These are phyloP conservation scores for Odontesthes bonariensis DNA, from an alignment of 2,113 vertebrate species.

Conservation along the genomic window DNA sequence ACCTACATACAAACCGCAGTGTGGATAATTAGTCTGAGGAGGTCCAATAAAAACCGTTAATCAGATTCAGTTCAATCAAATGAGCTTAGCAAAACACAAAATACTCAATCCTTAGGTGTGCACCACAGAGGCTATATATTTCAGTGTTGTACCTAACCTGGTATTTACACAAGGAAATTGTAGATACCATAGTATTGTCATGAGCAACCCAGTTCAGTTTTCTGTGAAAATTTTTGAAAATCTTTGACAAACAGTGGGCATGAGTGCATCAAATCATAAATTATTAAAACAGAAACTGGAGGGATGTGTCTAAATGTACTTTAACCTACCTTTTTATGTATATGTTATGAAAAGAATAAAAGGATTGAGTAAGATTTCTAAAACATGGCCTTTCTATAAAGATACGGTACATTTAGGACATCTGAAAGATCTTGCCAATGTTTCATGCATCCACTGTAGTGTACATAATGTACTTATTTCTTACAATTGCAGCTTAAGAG, in stretches of 20 bases:
- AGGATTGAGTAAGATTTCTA: background rate
- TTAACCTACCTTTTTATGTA: conserved; percentile 30
- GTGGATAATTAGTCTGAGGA: background rate
- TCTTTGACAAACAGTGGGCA: conserved; percentile 28
- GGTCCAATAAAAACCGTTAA: background rate
- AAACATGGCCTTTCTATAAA: conserved; percentile 13
- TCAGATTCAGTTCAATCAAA: conserved; percentile 16
- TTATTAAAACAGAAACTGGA: conserved; percentile 47
- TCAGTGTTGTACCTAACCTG: background rate
- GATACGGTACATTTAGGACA: conserved; percentile 1
- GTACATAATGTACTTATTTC: background rate
- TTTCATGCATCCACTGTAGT: conserved; percentile 6
- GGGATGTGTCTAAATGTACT: conserved; percentile 23
- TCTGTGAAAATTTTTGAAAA: conserved; percentile 16
- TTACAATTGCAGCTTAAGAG: conserved; percentile 3
- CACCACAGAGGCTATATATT: background rate
- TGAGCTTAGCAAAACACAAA: background rate
- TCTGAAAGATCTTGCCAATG: background rate
- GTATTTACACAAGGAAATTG: background rate
- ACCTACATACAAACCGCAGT: conserved; percentile 14
- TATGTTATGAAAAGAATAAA: conserved; percentile 10
- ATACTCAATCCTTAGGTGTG: background rate
- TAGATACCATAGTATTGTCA: background rate
- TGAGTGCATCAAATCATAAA: conserved; percentile 43
- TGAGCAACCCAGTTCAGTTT: conserved; percentile 7